Evolutionary conservation across 1,140 invertebrate genomes (phyloP).

Genomic region (Carcinoscorpius rotundicauda): DNA sequence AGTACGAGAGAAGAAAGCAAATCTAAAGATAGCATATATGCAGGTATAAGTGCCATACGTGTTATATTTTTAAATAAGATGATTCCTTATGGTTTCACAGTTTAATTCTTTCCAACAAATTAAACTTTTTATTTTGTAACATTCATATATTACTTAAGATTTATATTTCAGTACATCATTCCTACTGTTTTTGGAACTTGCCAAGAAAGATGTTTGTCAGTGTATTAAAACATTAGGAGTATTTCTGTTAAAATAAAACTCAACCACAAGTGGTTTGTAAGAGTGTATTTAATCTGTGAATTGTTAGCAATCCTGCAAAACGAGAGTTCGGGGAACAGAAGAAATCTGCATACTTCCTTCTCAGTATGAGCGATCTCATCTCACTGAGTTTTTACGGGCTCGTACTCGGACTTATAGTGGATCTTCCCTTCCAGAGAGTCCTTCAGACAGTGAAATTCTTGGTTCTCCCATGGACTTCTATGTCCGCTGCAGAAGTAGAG

Average conservation of each 20-base stretch:
- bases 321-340: slow-evolving; percentile 33
- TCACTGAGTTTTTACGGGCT: slow-evolving; percentile 27
- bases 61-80: background rate
- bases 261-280: too few species aligned
- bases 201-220: too few species aligned
- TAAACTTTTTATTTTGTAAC: too few species aligned
- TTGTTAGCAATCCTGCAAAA: slow-evolving; percentile 25
- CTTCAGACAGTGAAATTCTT: slow-evolving; percentile 1
- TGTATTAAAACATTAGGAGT: too few species aligned
- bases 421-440: slow-evolving; percentile 10
- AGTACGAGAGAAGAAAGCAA: slow-evolving; percentile 26
- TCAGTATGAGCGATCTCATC: slow-evolving; percentile 27
- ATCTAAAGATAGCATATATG: too few species aligned
- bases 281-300: background rate
- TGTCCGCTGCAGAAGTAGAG: slow-evolving; percentile 10
- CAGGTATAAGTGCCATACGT: background rate
- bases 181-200: too few species aligned
- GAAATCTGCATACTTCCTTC: slow-evolving; percentile 33
- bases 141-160: too few species aligned
- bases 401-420: slow-evolving; percentile 15
- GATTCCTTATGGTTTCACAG: too few species aligned
- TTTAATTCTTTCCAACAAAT: too few species aligned
- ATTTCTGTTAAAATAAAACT: too few species aligned
- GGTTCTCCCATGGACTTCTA: slow-evolving; percentile 5
- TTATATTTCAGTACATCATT: too few species aligned